Base-by-base conservation (phyloP, 2,888 invertebrate genomes). In the Eupithecia pulchellata region DNA sequence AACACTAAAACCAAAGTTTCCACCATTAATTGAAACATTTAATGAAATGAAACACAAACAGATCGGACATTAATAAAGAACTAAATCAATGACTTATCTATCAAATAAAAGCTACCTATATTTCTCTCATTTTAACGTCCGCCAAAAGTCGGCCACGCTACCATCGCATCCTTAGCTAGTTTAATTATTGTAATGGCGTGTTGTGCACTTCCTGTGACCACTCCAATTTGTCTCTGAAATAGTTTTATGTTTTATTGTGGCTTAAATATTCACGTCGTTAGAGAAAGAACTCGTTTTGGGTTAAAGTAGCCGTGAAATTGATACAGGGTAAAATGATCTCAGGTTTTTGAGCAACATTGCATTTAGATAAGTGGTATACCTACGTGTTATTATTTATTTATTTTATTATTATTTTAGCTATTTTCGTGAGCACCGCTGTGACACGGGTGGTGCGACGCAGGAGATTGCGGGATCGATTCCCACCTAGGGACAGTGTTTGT, bases 191-290 rank as follows among this genome's bases (percentile, higher is more conserved):
- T 69, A 69, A 69, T 72, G 66, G 72, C 72, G 72, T 72, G 69
- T 69, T 72, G 58, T 64, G 58, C 67, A 61, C 64, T 73, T 69
- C 72, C 69, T 73, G 72, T 73, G 72, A 73, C 69, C 69, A 66
- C 66, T 61, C 64, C 72, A 73, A 69, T 73, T 73, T 67, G 72
- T 69, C 72, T 64, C 42, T 69, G 39, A 66, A 72, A 69, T 66
- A 52, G 72, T 72, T 72, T 66, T 14, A 60, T 60, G 47, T 64
- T 64, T 55, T 68, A 72, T 62, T 66, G 60, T 27, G 32, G 11
- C 27, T 69, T 60, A 27, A 66, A 68, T 66, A 72, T 68, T 72
- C 68, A 72, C 66, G 47, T 72, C 57, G 34, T 72, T 72, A 58
- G 65, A 72, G 71, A 63, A 66, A 72, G 42, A 68, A 25, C 39